Percentiles rank a stretch among this genome's conserved stretches.
Evolutionary conservation across 1,140 invertebrate species (phyloP).

Genomic region (Marisa cornuarietis): DNA sequence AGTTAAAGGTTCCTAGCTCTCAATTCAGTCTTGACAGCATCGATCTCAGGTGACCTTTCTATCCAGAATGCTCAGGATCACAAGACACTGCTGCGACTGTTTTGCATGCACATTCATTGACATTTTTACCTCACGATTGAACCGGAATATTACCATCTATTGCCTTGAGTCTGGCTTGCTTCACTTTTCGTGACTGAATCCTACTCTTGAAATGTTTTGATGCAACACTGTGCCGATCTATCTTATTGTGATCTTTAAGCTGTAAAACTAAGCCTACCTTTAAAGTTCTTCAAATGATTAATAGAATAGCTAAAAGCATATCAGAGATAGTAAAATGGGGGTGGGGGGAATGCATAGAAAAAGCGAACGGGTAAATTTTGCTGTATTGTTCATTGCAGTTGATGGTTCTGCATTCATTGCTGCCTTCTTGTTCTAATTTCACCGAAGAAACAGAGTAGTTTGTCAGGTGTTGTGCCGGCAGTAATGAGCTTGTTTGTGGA

Average conservation of each 20-base stretch:
- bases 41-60: too few species aligned
- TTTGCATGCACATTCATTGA: too few species aligned
- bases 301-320: too few species aligned
- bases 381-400: background rate
- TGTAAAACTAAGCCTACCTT: too few species aligned
- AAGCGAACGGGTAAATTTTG: background rate
- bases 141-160: background rate
- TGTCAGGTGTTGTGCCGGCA: too few species aligned
- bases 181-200: background rate
- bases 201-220: background rate
- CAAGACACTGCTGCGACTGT: too few species aligned
- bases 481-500: too few species aligned
- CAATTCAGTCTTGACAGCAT: background rate
- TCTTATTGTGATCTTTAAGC: too few species aligned
- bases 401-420: too few species aligned
- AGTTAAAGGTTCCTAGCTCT: background rate
- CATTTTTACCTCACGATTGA: too few species aligned
- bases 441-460: background rate
- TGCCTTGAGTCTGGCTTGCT: background rate
- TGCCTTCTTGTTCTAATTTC: background rate
- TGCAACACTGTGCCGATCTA: background rate
- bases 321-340: slow-evolving; percentile 1
- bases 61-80: too few species aligned
- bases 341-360: slow-evolving; percentile 5
- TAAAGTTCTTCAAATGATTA: too few species aligned